Evolutionary conservation across 2,113 vertebrate species (phyloP).

Genomic region (Ailuropoda melanoleuca): DNA sequence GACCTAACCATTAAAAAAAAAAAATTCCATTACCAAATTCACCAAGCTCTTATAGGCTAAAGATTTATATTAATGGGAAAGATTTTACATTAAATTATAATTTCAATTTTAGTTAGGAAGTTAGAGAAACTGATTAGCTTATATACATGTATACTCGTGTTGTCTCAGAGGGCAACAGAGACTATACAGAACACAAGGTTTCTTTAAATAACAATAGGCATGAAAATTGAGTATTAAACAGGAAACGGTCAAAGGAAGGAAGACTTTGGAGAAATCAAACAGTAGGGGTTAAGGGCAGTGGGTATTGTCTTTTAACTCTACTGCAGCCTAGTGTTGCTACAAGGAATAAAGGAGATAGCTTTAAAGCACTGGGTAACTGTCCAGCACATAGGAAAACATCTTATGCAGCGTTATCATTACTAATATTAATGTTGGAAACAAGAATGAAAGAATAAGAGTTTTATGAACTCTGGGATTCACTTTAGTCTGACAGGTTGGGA

Average conservation of each 20-base stretch:
- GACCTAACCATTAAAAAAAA: not conserved
- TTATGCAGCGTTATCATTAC: not conserved
- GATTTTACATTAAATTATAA: not conserved
- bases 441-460: not conserved
- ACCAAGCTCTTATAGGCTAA: not conserved
- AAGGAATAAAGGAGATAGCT: not conserved
- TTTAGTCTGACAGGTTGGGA: not conserved
- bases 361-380: not conserved
- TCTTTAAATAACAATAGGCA: not conserved
- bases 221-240: not conserved
- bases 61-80: not conserved
- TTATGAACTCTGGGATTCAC: not conserved
- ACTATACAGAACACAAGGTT: not conserved
- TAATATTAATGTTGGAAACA: not conserved
- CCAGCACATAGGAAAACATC: not conserved
- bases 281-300: not conserved
- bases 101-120: not conserved
- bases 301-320: not conserved
- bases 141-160: not conserved
- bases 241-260: not conserved
- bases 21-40: not conserved
- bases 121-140: not conserved
- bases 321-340: rapidly evolving
- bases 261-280: not conserved
- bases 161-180: not conserved